Evolutionary conservation across 2,113 vertebrate species (phyloP).

Genomic region (Paradisaea rubra): DNA sequence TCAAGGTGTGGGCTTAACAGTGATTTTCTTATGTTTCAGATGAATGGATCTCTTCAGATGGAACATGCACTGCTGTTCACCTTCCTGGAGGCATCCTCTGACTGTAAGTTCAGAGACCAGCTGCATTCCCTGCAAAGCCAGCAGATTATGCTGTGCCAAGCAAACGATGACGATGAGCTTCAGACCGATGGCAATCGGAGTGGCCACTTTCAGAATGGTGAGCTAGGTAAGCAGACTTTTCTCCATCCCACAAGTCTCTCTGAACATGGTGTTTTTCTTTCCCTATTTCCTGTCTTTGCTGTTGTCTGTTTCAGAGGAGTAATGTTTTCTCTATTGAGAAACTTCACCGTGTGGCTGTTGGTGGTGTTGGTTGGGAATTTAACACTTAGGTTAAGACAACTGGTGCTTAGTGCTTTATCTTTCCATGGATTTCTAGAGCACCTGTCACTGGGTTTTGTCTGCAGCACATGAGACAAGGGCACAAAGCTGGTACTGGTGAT

Average conservation of each 20-base stretch:
- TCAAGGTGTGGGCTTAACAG: background rate
- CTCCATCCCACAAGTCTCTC: background rate
- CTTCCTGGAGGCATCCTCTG: constrained; percentile 57
- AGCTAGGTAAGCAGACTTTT: constrained; percentile 5
- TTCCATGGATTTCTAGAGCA: background rate
- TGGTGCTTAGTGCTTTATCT: background rate
- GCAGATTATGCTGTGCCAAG: accelerated
- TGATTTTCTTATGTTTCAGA: background rate
- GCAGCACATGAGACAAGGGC: background rate
- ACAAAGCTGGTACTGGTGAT: background rate
- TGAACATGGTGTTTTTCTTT: background rate
- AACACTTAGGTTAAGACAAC: background rate
- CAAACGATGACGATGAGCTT: background rate
- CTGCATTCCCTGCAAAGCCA: constrained; percentile 26
- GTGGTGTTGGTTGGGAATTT: background rate
- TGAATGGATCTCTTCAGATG: background rate
- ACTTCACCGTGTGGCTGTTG: background rate
- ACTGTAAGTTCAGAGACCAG: constrained; percentile 9
- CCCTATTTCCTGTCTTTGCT: background rate
- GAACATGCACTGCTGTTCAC: constrained; percentile 32
- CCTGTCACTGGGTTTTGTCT: background rate
- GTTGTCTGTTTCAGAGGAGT: background rate
- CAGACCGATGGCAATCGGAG: constrained; percentile 67
- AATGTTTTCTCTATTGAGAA: background rate
- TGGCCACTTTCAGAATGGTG: background rate